Evolutionary conservation across 2,113 vertebrate genomes (phyloP), one percentile per base, ranked within the genome.

Genomic region (Balaeniceps rex): DNA sequence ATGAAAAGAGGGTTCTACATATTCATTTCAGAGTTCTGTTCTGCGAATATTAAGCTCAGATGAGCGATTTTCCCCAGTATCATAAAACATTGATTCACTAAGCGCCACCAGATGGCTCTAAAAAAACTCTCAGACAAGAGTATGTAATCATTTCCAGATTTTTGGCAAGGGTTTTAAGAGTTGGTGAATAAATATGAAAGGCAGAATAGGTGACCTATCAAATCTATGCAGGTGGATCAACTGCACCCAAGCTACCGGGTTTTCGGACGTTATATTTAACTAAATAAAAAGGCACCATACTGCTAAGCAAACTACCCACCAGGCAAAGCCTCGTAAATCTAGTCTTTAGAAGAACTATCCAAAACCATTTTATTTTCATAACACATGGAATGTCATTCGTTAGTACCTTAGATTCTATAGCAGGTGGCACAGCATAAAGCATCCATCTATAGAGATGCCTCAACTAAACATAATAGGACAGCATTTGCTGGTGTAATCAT

Each of bases 381-480:
- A 25, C 31, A 29, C 14, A 2, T 0, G 1, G 29, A 34, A 24
- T 1, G 3, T 7, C 40, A 42, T 34, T 72, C 55, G 10, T 61
- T 36, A 46, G n/a, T 24, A 54, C 44, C 47, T 74, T 18, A 47
- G 29, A n/a, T 42, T 25, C 70, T 46, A 1, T 14, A 76, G 33
- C 49, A 72, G 69, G 78, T 42, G 51, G 49, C 36, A 86, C 28
- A 61, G 51, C 64, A 76, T 11, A 17, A 23, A 83, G 51, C 47
- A 11, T 8, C 38, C 31, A 7, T 3, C 36, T n/a, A 36, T 4
- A 68, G 33, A 83, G 40, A 14, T 28, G 18, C 52, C 71, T 28
- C 10, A 69, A 13, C 58, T 63, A 15, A 61, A 36, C 19, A 10
- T 4, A 24, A 18, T 3, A 13, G 19, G 18, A 34, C 2, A 74